phyloP scores from a whole-genome alignment of 1,140 invertebrate species.

The Scaptomyza montana region DNA sequence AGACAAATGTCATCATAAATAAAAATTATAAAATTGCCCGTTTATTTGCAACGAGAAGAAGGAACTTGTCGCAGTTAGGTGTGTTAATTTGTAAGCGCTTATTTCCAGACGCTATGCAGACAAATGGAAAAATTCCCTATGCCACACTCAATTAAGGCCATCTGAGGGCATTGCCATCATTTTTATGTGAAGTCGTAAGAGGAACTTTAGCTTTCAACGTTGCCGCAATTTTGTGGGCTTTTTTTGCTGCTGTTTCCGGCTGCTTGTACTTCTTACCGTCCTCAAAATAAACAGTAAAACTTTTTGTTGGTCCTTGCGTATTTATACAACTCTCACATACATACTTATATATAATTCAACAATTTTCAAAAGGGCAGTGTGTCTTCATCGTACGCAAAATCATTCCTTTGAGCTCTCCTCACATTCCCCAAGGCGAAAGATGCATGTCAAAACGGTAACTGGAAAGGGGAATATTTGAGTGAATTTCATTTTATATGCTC shows the following conservation, averaged over 20 bases:
- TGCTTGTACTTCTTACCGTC: slow-evolving; percentile 23
- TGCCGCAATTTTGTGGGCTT: slow-evolving; percentile 54
- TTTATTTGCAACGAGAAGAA: slow-evolving; percentile 16
- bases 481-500: slow-evolving; percentile 13
- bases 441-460: slow-evolving; percentile 37
- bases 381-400: slow-evolving; percentile 27
- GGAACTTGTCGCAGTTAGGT: slow-evolving; percentile 37
- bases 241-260: slow-evolving; percentile 14
- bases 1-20: slow-evolving; percentile 61
- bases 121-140: slow-evolving; percentile 42
- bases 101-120: slow-evolving; percentile 20
- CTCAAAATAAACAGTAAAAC: slow-evolving; percentile 37
- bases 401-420: slow-evolving; percentile 33
- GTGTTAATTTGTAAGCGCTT: slow-evolving; percentile 4
- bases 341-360: slow-evolving; percentile 43
- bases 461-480: slow-evolving; percentile 18
- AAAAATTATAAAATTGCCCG: slow-evolving; percentile 23
- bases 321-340: slow-evolving; percentile 33
- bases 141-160: slow-evolving; percentile 43
- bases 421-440: slow-evolving; percentile 25
- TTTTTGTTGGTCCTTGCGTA: slow-evolving; percentile 42
- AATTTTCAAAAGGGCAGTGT: slow-evolving; percentile 46
- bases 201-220: slow-evolving; percentile 29
- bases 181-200: slow-evolving; percentile 24
- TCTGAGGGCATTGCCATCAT: slow-evolving; percentile 36